phyloP scores from a whole-genome alignment of 2,113 vertebrate genomes.

The Hepsetus odoe region DNA sequence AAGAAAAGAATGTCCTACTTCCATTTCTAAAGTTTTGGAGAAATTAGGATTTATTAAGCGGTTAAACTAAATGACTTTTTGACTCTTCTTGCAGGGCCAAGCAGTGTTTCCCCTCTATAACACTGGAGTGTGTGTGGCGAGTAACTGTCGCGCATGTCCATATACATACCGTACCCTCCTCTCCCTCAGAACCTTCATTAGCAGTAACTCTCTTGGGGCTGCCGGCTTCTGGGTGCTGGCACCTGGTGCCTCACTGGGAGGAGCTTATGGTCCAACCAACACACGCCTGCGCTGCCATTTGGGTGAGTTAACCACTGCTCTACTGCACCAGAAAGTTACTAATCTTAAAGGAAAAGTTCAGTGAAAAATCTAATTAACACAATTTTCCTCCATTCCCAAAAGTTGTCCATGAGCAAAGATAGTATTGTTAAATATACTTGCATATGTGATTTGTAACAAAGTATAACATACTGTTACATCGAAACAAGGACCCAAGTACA shows the following conservation, averaged over 20 bases:
- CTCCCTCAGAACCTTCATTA: constrained; percentile 84
- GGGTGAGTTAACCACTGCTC: constrained; percentile 68
- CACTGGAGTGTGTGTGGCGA: constrained; percentile 78
- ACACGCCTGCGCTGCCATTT: constrained; percentile 85
- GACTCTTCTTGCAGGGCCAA: constrained; percentile 74
- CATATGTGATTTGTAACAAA: no score
- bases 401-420: no score
- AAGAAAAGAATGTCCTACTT: no score
- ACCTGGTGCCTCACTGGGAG: constrained; percentile 78
- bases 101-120: constrained; percentile 83
- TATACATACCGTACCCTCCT: constrained; percentile 81
- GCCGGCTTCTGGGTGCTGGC: constrained; percentile 84
- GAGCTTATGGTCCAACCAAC: constrained; percentile 84
- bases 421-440: no score
- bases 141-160: constrained; percentile 84
- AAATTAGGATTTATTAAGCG: neutral
- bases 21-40: no score
- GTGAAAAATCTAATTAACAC: no score
- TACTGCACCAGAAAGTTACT: neutral
- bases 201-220: constrained; percentile 83
- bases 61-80: neutral
- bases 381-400: no score
- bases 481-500: no score
- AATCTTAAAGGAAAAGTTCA: neutral
- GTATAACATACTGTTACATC: no score